Evolutionary conservation across 2,888 invertebrate genomes (phyloP).

Genomic region (Trichopria drosophilae): DNA sequence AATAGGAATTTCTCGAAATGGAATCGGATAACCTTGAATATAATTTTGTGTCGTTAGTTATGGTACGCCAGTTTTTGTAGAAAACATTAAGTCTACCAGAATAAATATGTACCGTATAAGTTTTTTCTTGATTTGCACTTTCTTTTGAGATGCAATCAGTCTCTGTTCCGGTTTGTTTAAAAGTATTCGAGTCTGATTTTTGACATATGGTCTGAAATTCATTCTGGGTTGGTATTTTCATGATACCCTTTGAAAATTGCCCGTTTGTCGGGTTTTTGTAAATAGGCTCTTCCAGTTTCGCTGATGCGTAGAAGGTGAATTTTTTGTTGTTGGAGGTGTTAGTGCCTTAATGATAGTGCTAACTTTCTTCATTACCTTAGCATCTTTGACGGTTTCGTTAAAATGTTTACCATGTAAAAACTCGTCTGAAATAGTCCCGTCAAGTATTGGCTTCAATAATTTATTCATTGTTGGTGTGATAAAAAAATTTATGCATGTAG

Average conservation of each 20-base stretch:
- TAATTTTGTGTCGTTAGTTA: background rate
- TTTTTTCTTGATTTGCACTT: background rate
- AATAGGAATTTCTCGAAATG: background rate
- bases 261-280: background rate
- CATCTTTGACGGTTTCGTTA: background rate
- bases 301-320: background rate
- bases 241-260: background rate
- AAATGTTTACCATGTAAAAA: background rate
- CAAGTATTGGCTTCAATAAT: background rate
- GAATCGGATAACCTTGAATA: background rate
- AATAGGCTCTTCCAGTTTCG: background rate
- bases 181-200: background rate
- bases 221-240: background rate
- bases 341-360: background rate
- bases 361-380: background rate
- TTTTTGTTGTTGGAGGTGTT: background rate
- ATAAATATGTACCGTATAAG: background rate
- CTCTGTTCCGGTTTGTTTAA: background rate
- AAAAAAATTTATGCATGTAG: background rate
- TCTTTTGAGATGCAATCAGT: background rate
- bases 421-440: background rate
- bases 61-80: background rate
- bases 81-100: background rate
- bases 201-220: background rate
- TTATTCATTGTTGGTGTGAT: slow-evolving; percentile 1